Base-by-base conservation (phyloP, 23 tunicate genomes). In the Botrylloides violaceus region DNA sequence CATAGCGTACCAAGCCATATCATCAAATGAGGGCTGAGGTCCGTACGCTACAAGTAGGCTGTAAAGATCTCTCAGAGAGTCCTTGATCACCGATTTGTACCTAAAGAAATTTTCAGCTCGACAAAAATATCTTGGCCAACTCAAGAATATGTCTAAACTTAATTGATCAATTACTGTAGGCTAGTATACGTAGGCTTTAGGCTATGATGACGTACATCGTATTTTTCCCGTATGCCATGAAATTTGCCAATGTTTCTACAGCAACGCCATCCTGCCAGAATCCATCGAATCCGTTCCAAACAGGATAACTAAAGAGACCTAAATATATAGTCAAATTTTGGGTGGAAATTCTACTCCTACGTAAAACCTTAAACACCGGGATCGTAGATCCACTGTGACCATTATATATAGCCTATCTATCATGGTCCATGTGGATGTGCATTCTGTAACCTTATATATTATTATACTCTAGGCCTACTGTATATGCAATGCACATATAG, bases 271-370 rank as follows among this genome's bases (percentile, higher is more conserved):
- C 71, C 32, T 87, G 95, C 95, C 95, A 87, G 38, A 87, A 87
- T 27, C 95, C 95, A 64, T 87, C 95, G 53, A 80, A 87, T 2
- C 95, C 95, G 32, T 87, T 87, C 95, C 95, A 87, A 4, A 82
- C 79, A 66, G 84, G 95, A 43, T 87, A 87, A 47, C 82, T 80
- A 59, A 87, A 87, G 31, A 87, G 47, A 1, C 95, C 95, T 68
- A n/a, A n/a, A n/a, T n/a, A n/a, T n/a, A n/a, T n/a, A n/a, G n/a
- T n/a, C n/a, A n/a, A n/a, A n/a, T n/a, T n/a, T n/a, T n/a, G n/a
- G n/a, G n/a, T n/a, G n/a, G n/a, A n/a, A n/a, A n/a, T n/a, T n/a
- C n/a, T n/a, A n/a, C n/a, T n/a, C n/a, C n/a, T n/a, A n/a, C n/a
- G 58, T 0, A 49, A 20, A 20, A 49, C 58, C n/a, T 49, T 49